These are phyloP conservation scores for Crotalus viridis DNA, from an alignment of 2,113 vertebrate genomes.

Conservation along the genomic window DNA sequence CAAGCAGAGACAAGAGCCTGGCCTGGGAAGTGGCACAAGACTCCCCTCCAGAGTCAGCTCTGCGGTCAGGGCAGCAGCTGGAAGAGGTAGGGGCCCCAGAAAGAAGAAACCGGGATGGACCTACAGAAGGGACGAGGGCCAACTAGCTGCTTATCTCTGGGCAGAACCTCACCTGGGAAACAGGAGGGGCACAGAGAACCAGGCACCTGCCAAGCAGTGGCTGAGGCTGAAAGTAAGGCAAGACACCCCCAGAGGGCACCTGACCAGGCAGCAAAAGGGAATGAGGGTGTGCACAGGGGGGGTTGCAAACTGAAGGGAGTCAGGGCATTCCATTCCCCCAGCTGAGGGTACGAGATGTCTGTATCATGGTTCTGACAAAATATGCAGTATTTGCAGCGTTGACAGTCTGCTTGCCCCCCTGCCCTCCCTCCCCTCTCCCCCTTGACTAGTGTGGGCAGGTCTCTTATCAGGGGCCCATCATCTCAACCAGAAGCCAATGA, in stretches of 20 bases:
- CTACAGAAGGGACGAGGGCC: not conserved
- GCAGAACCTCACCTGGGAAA: not conserved
- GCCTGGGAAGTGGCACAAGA: not conserved
- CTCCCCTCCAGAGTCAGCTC: not conserved
- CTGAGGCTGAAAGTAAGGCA: not conserved
- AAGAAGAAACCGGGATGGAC: not conserved
- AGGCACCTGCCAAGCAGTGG: not conserved
- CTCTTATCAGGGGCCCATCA: not conserved
- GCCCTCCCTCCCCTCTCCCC: not conserved
- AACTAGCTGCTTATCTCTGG: not conserved
- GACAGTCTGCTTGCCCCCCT: not conserved
- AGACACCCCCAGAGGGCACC: not conserved
- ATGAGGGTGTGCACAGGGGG: not conserved
- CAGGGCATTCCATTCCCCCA: not conserved
- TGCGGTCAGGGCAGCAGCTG: not conserved
- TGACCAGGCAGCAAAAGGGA: not conserved
- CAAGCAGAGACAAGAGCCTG: not conserved
- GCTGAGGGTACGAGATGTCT: not conserved
- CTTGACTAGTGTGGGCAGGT: not conserved
- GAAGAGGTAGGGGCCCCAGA: not conserved
- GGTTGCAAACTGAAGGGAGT: not conserved
- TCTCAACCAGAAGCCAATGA: not conserved
- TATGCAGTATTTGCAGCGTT: no score
- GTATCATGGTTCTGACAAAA: no score
- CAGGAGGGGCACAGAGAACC: not conserved